Evolutionary conservation across 2,797 vertebrate species (phyloP), one percentile per base, ranked within the genome.

Genomic region (Pteronotus mesoamericanus): DNA sequence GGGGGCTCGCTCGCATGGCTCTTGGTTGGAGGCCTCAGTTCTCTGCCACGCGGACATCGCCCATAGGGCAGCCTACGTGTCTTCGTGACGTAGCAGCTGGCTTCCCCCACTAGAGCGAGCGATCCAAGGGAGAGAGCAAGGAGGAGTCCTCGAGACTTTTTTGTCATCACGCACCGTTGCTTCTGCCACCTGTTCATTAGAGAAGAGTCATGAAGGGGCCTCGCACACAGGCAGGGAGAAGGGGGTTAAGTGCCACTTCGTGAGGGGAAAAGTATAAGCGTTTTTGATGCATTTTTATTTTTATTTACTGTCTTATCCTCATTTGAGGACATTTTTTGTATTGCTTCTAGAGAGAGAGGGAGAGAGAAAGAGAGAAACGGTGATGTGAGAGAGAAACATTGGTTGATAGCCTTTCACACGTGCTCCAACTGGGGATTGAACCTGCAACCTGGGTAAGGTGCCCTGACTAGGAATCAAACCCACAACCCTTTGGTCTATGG

Each of bases 1-100:
- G 39, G 69, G 78, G 32, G 48, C 32, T 69, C 9, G 3, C 37
- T 48, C 6, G 1, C 19, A 7, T 74, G 19, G 24, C 39, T 59
- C 2, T 18, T 9, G 74, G 89, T 34, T 21, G 26, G 32, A 34
- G 44, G 29, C 37, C n/a, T 69, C 57, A 15, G 12, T 87, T 53
- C 9, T n/a, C 22, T 80, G 44, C 32, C 4, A 2, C 5, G 7
- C 34, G 26, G 19, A 46, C 59, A 2, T 5, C 0, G 0, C 14
- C 10, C 8, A 4, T 2, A 6, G 39, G 46, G 46, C 32, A 44
- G 39, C 37, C 15, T 61, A 59, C 59, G 39, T 24, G 6, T 80
- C 71, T 32, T 57, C 69, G 21, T 3, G 7, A 1, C 4, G 9
- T 59, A 51, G 53, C 48, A 9, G 11, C 32, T 51, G 55, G 22